These are phyloP conservation scores for Chloroceryle inda DNA, from an alignment of 2,797 vertebrate species.

Conservation along the genomic window DNA sequence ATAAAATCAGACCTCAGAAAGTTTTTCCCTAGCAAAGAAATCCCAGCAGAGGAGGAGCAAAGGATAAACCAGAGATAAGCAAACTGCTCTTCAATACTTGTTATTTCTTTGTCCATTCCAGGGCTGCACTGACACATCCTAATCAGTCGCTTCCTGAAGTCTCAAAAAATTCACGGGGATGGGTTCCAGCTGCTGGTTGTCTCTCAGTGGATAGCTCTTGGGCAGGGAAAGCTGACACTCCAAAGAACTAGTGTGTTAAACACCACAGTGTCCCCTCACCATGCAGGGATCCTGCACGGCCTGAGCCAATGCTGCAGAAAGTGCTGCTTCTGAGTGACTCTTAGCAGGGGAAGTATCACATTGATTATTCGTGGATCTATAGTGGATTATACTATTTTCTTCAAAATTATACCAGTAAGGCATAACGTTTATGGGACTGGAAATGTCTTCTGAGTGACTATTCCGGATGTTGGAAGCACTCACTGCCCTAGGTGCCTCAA, in stretches of 20 bases:
- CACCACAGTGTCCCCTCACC: neutral
- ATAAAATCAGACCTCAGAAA: neutral
- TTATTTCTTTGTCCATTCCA: neutral
- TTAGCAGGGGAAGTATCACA: conserved; percentile 22
- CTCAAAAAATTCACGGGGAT: neutral
- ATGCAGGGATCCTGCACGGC: neutral
- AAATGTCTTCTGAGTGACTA: conserved; percentile 38
- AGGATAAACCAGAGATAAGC: neutral
- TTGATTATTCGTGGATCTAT: conserved; percentile 44
- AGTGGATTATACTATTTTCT: conserved; percentile 13
- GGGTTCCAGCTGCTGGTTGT: conserved; percentile 36
- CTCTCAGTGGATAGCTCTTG: neutral
- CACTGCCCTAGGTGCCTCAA: neutral
- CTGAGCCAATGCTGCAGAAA: neutral
- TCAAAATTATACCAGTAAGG: conserved; percentile 26
- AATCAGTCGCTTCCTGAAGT: neutral
- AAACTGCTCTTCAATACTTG: neutral
- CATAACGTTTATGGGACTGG: conserved; percentile 8
- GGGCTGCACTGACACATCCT: neutral
- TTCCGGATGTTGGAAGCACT: conserved; percentile 39
- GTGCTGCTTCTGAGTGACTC: neutral
- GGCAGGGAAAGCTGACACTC: conserved; percentile 40
- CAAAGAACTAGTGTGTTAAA: neutral
- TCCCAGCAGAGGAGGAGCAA: neutral
- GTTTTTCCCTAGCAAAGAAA: neutral